A percentile compares a stretch with the other conserved stretches of the same genome.
These are phyloP conservation scores for Spongia lamella DNA, from an alignment of 37 sponge, comb jelly and placozoan genomes.

Conservation along the genomic window DNA sequence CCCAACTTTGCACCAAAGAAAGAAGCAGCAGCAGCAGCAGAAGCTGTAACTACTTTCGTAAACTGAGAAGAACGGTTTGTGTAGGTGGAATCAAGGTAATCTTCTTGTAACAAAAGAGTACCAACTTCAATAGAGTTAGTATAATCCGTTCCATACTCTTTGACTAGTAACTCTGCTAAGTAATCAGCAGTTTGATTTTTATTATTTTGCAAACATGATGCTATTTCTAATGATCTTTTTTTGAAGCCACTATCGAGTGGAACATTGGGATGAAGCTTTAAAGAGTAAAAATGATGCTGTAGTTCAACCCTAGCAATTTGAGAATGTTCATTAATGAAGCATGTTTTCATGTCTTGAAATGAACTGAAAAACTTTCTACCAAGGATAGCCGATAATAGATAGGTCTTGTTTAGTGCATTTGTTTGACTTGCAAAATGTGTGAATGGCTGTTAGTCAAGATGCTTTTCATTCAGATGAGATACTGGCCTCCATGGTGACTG, in stretches of 20 bases:
- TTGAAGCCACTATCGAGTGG: constrained; percentile 52
- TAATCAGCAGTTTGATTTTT: constrained; percentile 51
- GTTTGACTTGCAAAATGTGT: too few species aligned
- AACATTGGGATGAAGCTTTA: constrained; percentile 42
- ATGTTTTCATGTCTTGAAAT: constrained; percentile 39
- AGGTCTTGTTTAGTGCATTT: too few species aligned
- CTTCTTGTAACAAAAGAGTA: constrained; percentile 44
- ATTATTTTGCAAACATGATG: constrained; percentile 63
- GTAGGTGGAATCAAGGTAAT: constrained; percentile 9
- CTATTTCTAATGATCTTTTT: constrained; percentile 65
- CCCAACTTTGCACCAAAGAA: too few species aligned
- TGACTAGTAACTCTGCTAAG: constrained; percentile 59
- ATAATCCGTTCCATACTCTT: constrained; percentile 79
- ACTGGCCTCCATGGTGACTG: too few species aligned
- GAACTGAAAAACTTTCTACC: constrained; percentile 62
- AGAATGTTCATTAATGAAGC: constrained; percentile 35
- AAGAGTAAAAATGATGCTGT: constrained; percentile 39
- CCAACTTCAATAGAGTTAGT: constrained; percentile 18
- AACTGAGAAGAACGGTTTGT: background rate
- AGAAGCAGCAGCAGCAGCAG: constrained; percentile 40
- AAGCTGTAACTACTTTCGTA: constrained; percentile 15
- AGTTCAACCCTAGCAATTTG: constrained; percentile 54
- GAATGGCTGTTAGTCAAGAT: too few species aligned
- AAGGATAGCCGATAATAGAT: too few species aligned
- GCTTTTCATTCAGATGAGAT: too few species aligned